Evolutionary conservation across 53 echinoderm and acorn worm genomes (phyloP).

Genomic region (Holothuria scabra): DNA sequence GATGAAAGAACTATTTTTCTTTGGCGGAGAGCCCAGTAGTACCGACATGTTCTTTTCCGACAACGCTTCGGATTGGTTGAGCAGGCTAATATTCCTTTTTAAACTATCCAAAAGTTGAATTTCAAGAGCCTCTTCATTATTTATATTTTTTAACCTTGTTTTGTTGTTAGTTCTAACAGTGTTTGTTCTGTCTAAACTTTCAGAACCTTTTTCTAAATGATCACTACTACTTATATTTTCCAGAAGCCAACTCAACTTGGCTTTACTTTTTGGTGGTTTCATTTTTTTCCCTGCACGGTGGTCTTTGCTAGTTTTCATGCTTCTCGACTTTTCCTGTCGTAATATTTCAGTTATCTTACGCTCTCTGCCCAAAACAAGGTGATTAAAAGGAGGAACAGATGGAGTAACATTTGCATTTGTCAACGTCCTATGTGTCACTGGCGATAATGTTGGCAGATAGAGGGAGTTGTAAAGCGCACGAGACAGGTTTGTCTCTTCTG

Average conservation of each 20-base stretch:
- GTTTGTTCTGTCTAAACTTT: slow-evolving; percentile 16
- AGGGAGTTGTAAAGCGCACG: slow-evolving; percentile 85
- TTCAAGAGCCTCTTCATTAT: slow-evolving; percentile 32
- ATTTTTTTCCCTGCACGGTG: neutral
- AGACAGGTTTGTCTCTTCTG: slow-evolving; percentile 73
- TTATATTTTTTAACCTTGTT: slow-evolving; percentile 39
- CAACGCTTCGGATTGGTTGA: slow-evolving; percentile 5
- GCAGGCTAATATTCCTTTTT: slow-evolving; percentile 31
- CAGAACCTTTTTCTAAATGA: slow-evolving; percentile 12
- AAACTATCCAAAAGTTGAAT: slow-evolving; percentile 49
- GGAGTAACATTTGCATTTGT: slow-evolving; percentile 36
- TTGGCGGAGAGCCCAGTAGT: slow-evolving; percentile 41
- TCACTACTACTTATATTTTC: slow-evolving; percentile 47
- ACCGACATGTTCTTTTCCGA: slow-evolving; percentile 41
- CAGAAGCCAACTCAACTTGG: slow-evolving; percentile 34
- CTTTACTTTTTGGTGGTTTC: slow-evolving; percentile 21
- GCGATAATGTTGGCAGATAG: slow-evolving; percentile 67
- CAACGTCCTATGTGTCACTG: slow-evolving; percentile 60
- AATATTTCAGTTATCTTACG: slow-evolving; percentile 33
- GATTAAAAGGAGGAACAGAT: slow-evolving; percentile 48
- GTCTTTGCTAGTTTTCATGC: slow-evolving; percentile 19
- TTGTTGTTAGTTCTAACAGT: slow-evolving; percentile 32
- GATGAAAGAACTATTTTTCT: slow-evolving; percentile 70
- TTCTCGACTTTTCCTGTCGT: slow-evolving; percentile 8
- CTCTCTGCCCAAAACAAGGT: slow-evolving; percentile 48